Conservation (phyloP, 2,113 vertebrate species). For the Pachyramphus minor region DNA sequence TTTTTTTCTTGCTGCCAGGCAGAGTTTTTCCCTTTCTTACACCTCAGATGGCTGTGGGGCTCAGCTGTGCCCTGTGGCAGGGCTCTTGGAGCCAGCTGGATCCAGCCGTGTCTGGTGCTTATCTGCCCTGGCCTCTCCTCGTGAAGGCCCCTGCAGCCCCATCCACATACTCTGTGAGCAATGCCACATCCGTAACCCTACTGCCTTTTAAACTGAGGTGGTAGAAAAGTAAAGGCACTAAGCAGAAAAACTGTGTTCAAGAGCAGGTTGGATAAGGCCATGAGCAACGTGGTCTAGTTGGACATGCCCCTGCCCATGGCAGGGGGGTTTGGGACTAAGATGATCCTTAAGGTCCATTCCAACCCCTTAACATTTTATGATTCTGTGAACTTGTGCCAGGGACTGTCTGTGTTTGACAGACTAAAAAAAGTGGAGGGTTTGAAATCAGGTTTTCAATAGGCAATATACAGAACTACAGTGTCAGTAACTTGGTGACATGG, state of each 20-base stretch:
- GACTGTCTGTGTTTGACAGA: not conserved
- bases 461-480: not conserved
- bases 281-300: not conserved
- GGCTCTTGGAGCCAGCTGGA: not conserved
- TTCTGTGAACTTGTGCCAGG: not conserved
- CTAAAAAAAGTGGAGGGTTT: rapidly evolving
- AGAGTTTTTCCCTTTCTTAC: not conserved
- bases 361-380: rapidly evolving
- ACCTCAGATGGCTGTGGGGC: not conserved
- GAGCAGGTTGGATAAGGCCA: not conserved
- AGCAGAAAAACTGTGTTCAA: not conserved
- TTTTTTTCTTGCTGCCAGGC: not conserved
- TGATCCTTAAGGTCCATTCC: not conserved
- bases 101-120: rapidly evolving
- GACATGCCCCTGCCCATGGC: not conserved
- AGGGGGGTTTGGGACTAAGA: not conserved
- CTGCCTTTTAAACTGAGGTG: not conserved
- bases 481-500: not conserved
- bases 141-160: not conserved
- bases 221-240: not conserved
- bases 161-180: rapidly evolving
- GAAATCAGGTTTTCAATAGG: not conserved
- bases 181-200: rapidly evolving
- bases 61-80: not conserved
- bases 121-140: not conserved